phyloP scores from a whole-genome alignment of 2,888 invertebrate genomes.

The Abrostola tripartita region DNA sequence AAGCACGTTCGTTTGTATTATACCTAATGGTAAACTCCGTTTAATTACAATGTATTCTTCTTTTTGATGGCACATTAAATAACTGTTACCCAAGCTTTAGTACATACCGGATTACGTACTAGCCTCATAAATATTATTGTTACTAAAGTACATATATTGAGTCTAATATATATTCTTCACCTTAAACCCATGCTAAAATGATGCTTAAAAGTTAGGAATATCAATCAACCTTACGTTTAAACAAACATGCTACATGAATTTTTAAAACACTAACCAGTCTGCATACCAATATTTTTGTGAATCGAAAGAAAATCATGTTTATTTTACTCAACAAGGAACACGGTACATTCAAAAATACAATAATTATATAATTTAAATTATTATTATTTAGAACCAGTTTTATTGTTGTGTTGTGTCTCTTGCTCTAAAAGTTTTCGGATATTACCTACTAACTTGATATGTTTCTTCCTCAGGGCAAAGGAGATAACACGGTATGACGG shows the following conservation, averaged over 20 bases:
- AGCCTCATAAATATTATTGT: neutral
- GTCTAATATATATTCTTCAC: constrained; percentile 13
- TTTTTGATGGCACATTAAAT: neutral
- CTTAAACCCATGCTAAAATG: constrained; percentile 12
- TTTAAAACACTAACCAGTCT: constrained; percentile 22
- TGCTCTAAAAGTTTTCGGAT: too few species aligned
- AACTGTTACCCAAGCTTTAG: neutral
- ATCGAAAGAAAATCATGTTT: constrained; percentile 22
- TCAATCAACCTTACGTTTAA: constrained; percentile 33
- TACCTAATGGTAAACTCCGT: too few species aligned
- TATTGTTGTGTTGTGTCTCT: constrained; percentile 37
- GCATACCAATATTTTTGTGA: constrained; percentile 37
- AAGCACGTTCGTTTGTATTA: neutral
- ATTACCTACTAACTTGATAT: too few species aligned
- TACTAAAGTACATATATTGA: neutral
- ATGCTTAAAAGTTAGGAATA: constrained; percentile 33
- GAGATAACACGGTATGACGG: constrained; percentile 89
- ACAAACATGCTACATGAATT: constrained; percentile 28
- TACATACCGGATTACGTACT: neutral
- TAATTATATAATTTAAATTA: neutral
- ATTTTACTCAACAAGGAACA: constrained; percentile 4
- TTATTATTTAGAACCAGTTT: constrained; percentile 10
- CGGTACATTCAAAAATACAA: constrained; percentile 12
- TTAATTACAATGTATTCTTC: too few species aligned
- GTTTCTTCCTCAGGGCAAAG: constrained; percentile 83